Conservation (phyloP, 2,797 vertebrate species). For the Phalanger gymnotis region DNA sequence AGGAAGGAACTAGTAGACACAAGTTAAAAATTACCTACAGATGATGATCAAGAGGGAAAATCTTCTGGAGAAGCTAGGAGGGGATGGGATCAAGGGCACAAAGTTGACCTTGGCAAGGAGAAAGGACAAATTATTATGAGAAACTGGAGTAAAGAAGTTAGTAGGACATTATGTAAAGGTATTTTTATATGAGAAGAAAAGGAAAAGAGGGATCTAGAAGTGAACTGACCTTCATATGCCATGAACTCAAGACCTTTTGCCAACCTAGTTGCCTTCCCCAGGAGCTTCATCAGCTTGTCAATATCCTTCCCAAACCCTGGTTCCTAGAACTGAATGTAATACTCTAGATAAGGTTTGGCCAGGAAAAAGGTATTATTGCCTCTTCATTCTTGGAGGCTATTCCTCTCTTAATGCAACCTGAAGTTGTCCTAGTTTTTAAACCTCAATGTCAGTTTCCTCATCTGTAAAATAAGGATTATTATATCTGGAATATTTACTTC, state of each 20-base stretch:
- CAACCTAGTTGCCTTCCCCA: background rate
- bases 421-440: background rate
- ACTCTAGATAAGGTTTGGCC: background rate
- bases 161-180: background rate
- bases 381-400: background rate
- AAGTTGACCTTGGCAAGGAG: background rate
- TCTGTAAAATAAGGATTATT: background rate
- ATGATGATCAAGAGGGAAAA: background rate
- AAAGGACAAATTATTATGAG: background rate
- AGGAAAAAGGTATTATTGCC: background rate
- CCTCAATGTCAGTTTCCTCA: background rate
- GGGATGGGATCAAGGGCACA: background rate
- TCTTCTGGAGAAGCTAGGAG: background rate
- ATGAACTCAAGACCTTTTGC: background rate
- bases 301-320: background rate
- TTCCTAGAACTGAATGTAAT: background rate
- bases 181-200: background rate
- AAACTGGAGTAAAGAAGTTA: background rate
- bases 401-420: background rate
- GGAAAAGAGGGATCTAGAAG: background rate
- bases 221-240: background rate
- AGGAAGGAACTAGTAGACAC: background rate
- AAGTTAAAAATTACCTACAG: background rate
- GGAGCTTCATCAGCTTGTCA: background rate
- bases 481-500: background rate